Evolutionary conservation across 2,113 vertebrate species (phyloP), one percentile per base, ranked within the genome.

Genomic region (Bufo gargarizans): DNA sequence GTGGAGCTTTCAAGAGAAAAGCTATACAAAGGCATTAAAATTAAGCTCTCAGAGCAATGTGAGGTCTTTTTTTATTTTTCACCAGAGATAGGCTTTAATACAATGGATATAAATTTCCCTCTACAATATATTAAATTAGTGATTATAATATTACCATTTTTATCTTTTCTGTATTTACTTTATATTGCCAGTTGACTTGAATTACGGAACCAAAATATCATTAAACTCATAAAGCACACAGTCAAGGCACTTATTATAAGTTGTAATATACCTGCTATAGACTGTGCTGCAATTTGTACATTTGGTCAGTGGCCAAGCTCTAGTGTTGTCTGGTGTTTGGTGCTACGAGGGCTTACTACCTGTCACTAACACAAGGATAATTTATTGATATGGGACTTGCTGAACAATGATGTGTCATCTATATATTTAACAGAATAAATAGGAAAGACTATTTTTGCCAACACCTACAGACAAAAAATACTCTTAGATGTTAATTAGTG

Each of bases 401-500:
- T 49, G 78, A 82, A 81, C 77, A 88, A 72, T 71, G 67, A 88
- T 88, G 67, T 61, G 78, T 88, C 86, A 82, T 88, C 86, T 88
- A 74, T 82, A 82, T 82, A 88, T 82, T 82, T 88, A 72, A 17
- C 78, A 81, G 78, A 74, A 81, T 59, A 82, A 88, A 74, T 69
- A 82, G 76, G 16, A 55, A 82, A 53, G 49, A 3, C 6, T 82
- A 71, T 82, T 72, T 72, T 82, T 59, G 78, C 86, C 77, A 87
- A 74, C 33, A 58, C n/a, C 61, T 59, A 82, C 55, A 50, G 78
- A 61, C n/a, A n/a, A 65, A 45, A 81, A 82, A 72, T 82, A 55
- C 53, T 69, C 55, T 59, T 20, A 59, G 65, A 82, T 33, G 33
- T 74, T 82, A 88, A 82, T 88, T 82, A 82, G 86, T 45, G 53